Percentiles rank a stretch among this genome's conserved stretches.
Conservation (phyloP, 2,113 vertebrate genomes). For the Poeciliopsis occidentalis region DNA sequence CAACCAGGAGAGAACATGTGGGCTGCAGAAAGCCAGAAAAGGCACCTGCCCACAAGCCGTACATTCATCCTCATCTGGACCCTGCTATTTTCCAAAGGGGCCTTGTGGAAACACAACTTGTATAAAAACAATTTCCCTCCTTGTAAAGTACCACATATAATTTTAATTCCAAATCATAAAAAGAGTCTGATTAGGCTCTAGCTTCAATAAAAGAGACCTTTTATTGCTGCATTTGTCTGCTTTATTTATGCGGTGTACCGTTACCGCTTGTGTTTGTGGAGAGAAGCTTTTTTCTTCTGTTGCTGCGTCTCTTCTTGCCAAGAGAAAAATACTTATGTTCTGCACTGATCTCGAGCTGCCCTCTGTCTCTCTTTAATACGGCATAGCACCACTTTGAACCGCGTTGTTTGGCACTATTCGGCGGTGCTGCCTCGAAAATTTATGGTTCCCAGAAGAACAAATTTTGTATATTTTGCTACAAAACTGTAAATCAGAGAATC, state of each 20-base stretch:
- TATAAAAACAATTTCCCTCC: constrained; percentile 53
- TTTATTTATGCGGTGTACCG: constrained; percentile 14
- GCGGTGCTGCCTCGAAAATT: constrained; percentile 14
- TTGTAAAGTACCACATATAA: constrained; percentile 65
- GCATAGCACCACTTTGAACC: not conserved
- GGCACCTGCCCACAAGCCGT: constrained; percentile 61
- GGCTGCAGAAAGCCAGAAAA: constrained; percentile 43
- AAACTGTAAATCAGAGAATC: constrained; percentile 42
- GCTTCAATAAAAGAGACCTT: constrained; percentile 52
- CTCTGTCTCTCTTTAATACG: not conserved
- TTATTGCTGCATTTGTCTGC: constrained; percentile 60
- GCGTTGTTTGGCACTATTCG: constrained; percentile 11
- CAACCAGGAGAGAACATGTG: constrained; percentile 46
- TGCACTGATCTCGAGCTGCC: no score
- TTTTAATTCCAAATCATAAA: constrained; percentile 71
- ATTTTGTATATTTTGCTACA: constrained; percentile 42
- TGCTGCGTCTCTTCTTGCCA: no score
- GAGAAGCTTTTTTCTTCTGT: not conserved
- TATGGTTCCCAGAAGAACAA: constrained; percentile 28
- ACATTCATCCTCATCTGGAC: constrained; percentile 46
- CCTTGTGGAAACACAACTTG: constrained; percentile 63
- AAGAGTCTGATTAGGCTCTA: constrained; percentile 54
- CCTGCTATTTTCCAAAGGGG: constrained; percentile 55
- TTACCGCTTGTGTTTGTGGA: not conserved
- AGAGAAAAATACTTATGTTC: no score